Evolutionary conservation across 2,797 vertebrate species (phyloP), one percentile per base, ranked within the genome.

Genomic region (Epinephelus coioides): DNA sequence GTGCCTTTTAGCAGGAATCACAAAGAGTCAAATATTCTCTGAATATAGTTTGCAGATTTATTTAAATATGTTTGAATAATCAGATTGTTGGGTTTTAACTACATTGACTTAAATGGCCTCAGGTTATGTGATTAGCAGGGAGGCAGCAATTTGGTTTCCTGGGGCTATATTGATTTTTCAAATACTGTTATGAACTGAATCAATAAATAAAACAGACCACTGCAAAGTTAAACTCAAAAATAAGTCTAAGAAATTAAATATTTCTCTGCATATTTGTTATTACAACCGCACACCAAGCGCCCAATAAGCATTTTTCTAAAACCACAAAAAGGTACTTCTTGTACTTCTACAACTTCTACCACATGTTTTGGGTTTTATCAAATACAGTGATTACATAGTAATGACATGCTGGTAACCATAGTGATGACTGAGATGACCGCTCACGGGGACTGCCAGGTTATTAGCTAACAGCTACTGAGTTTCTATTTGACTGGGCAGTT

Each of bases 331-430:
- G 27, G 10, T 5, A 66, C 57, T n/a, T 13, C 13, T 56, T 65
- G 5, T 6, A 30, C 5, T 30, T 30, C 5, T 57, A 44, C 64
- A 6, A 30, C 27, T 30, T 30, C 27, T 57, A 44, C 64, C 47
- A 66, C 23, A 49, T 74, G 25, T 51, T 72, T n/a, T 34, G 40
- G 23, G 21, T 51, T 83, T 77, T 9, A 27, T 61, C n/a, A 3
- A 76, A 38, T 63, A 51, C 4, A 40, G 49, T 56, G 50, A 70
- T 56, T 68, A 57, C 30, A 70, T 10, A 27, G 46, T 78, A 57
- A 80, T 80, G 64, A 70, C 57, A 76, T 8, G 51, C 25, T 34
- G n/a, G 53, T 62, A 68, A 64, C 80, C 78, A 64, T 76, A 68
- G 73, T 50, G 54, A 73, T 57, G 69, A 72, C 47, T 19, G 9